Evolutionary conservation across 2,888 invertebrate species (phyloP).

Genomic region (Perizoma flavofasciatum): DNA sequence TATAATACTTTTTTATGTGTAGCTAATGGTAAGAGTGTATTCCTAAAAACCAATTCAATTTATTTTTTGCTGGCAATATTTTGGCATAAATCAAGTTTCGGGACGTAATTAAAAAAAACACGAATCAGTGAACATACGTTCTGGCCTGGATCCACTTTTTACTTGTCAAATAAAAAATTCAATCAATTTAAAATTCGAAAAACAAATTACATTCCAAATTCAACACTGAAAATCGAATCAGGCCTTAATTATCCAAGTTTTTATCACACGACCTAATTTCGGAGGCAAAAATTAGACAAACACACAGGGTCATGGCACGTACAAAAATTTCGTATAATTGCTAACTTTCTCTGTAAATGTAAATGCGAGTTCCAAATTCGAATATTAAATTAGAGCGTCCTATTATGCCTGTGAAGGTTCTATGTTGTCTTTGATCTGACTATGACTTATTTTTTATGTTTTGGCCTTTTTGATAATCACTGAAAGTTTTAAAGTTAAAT

Average conservation of each 20-base stretch:
- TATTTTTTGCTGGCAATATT: conserved; percentile 22
- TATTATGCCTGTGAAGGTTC: conserved; percentile 13
- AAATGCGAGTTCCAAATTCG: conserved; percentile 31
- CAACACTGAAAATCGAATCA: conserved; percentile 35
- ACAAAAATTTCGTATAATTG: conserved; percentile 38
- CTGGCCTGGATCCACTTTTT: conserved; percentile 12
- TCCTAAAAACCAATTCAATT: conserved; percentile 14
- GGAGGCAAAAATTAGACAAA: conserved; percentile 37
- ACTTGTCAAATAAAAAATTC: conserved; percentile 22
- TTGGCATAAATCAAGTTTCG: conserved; percentile 20
- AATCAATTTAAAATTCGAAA: conserved; percentile 29
- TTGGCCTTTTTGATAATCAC: conserved; percentile 15
- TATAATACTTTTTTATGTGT: conserved; percentile 14
- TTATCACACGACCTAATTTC: conserved; percentile 38
- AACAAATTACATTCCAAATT: conserved; percentile 32
- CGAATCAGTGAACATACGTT: conserved; percentile 7
- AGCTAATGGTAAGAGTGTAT: conserved; percentile 10
- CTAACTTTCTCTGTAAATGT: conserved; percentile 37
- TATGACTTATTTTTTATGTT: conserved; percentile 15
- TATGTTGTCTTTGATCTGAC: conserved; percentile 20
- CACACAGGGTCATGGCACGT: conserved; percentile 30
- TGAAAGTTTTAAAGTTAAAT: too few relatives aligned
- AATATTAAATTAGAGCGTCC: conserved; percentile 21
- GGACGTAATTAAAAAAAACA: conserved; percentile 25
- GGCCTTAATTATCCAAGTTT: conserved; percentile 39